Conservation (phyloP, 2,888 invertebrate genomes). For the Clitarchus hookeri region DNA sequence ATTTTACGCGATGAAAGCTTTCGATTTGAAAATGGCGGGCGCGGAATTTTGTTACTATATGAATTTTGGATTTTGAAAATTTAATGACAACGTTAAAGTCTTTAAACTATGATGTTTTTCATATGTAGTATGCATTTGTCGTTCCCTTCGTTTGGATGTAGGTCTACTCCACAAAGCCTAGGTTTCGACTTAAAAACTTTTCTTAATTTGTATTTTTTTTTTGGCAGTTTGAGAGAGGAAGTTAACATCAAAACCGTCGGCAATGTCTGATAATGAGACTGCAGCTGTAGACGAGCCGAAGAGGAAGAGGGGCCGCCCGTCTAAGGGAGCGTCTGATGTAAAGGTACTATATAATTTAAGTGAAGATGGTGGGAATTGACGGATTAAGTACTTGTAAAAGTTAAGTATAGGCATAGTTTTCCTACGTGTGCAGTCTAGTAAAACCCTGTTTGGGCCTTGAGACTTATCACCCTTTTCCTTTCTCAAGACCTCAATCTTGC, state of each 20-base stretch:
- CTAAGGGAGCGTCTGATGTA: constrained; percentile 46
- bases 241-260: not conserved
- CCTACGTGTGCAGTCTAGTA: no score
- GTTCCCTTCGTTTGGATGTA: not conserved
- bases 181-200: no score
- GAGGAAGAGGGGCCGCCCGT: constrained; percentile 53
- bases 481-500: no score
- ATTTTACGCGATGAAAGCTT: constrained; percentile 33
- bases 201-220: not conserved
- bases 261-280: constrained; percentile 55
- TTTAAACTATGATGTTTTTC: no score
- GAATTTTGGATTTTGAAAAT: constrained; percentile 29
- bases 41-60: constrained; percentile 41
- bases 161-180: not conserved
- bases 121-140: not conserved
- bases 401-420: no score
- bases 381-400: no score
- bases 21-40: constrained; percentile 46
- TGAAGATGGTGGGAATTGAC: no score
- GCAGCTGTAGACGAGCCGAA: constrained; percentile 54
- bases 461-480: no score
- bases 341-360: constrained; percentile 27
- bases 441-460: no score
- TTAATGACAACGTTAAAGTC: no score
- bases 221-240: not conserved